Conservation (phyloP, 2,888 invertebrate genomes). For the Anarsia innoxiella region DNA sequence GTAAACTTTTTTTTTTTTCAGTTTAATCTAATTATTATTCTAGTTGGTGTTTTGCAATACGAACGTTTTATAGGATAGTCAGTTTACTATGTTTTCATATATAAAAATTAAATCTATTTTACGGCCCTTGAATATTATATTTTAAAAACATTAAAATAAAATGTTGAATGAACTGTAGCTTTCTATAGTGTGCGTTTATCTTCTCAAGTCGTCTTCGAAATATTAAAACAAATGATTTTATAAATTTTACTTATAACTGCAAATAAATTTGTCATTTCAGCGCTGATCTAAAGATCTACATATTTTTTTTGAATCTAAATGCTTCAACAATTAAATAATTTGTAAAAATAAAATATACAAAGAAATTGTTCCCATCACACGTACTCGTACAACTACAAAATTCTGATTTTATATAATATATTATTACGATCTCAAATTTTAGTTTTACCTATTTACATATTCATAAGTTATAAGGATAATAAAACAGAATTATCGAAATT, state of each 20-base stretch:
- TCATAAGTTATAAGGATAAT: slow-evolving; percentile 59
- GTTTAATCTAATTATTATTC: no score
- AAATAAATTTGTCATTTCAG: no score
- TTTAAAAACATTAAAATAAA: no score
- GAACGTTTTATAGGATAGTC: slow-evolving; percentile 44
- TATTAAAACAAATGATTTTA: no score
- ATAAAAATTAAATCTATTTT: neutral
- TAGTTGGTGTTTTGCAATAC: slow-evolving; percentile 64
- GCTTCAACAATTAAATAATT: neutral
- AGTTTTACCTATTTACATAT: slow-evolving; percentile 53
- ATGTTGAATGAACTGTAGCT: no score
- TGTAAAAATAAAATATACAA: slow-evolving; percentile 32
- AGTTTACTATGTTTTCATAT: slow-evolving; percentile 14
- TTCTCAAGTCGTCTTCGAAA: neutral
- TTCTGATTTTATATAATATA: slow-evolving; percentile 43
- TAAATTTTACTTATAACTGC: no score
- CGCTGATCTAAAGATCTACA: neutral
- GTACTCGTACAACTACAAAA: slow-evolving; percentile 50
- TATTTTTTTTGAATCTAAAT: neutral
- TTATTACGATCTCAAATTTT: slow-evolving; percentile 50
- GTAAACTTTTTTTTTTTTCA: no score
- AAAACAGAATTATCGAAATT: slow-evolving; percentile 72
- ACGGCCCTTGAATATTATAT: no score
- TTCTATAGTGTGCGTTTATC: slow-evolving; percentile 5
- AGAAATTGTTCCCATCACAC: slow-evolving; percentile 67